phyloP scores from a whole-genome alignment of 2,888 invertebrate species.

The Agrotis exclamationis region DNA sequence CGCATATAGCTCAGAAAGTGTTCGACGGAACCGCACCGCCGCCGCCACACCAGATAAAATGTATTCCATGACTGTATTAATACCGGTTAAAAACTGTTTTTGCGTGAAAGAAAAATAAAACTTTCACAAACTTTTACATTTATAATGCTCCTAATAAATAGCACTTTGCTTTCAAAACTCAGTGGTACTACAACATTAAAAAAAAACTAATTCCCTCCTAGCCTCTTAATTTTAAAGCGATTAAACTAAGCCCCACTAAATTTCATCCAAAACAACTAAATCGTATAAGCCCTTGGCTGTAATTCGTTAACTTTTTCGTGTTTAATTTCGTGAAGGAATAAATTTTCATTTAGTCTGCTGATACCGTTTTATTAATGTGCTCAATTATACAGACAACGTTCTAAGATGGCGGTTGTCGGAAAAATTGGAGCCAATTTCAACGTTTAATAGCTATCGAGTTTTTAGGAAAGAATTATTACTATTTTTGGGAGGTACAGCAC shows the following conservation, averaged over 20 bases:
- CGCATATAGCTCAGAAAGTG: too few relatives aligned
- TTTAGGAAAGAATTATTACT: slow-evolving; percentile 31
- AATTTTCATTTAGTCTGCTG: slow-evolving; percentile 86
- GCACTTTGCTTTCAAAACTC: neutral
- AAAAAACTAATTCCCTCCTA: neutral
- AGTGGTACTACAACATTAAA: neutral
- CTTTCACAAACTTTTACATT: too few relatives aligned
- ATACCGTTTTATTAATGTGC: slow-evolving; percentile 84
- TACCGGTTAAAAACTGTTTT: too few relatives aligned
- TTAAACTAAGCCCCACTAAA: slow-evolving; percentile 27
- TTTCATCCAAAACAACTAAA: slow-evolving; percentile 34
- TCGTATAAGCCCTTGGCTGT: slow-evolving; percentile 60
- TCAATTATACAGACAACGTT: slow-evolving; percentile 78
- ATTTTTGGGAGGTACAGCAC: neutral
- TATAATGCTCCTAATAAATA: neutral
- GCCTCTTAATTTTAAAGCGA: slow-evolving; percentile 13
- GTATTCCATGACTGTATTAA: too few relatives aligned
- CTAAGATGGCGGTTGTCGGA: slow-evolving; percentile 64
- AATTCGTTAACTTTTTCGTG: slow-evolving; percentile 74
- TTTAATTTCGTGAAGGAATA: slow-evolving; percentile 84
- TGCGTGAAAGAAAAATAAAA: too few relatives aligned
- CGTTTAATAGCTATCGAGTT: slow-evolving; percentile 46
- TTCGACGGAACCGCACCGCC: too few relatives aligned
- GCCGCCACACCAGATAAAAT: too few relatives aligned
- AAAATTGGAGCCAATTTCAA: slow-evolving; percentile 58